Percentiles rank a stretch among this genome's conserved stretches.
These are phyloP conservation scores for Euthynnus affinis DNA, from an alignment of 2,797 vertebrate species.

Conservation along the genomic window DNA sequence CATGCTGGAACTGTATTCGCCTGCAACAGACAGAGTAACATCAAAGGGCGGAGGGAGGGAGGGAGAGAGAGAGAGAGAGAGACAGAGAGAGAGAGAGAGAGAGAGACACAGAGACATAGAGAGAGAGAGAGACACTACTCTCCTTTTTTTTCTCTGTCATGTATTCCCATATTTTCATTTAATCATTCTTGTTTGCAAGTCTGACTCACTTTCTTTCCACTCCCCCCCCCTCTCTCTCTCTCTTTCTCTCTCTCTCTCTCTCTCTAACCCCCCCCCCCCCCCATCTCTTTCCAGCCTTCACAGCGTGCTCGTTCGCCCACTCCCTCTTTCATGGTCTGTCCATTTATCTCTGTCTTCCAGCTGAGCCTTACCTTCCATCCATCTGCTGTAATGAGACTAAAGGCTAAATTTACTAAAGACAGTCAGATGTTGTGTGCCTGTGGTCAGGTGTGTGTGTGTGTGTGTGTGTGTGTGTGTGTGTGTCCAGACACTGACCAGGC, in stretches of 20 bases:
- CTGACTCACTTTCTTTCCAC: slow-evolving; percentile 42
- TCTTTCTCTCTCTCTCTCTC: background rate
- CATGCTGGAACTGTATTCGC: slow-evolving; percentile 40
- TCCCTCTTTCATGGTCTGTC: slow-evolving; percentile 19
- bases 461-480: slow-evolving; percentile 9
- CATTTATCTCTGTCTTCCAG: slow-evolving; percentile 26
- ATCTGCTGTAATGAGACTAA: slow-evolving; percentile 35
- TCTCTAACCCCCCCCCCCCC: background rate
- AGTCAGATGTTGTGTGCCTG: background rate
- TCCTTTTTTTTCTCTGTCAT: slow-evolving; percentile 5
- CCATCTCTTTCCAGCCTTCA: background rate
- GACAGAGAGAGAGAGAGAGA: background rate
- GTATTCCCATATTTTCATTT: slow-evolving; percentile 52
- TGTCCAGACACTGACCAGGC: background rate
- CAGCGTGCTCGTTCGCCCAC: slow-evolving; percentile 3
- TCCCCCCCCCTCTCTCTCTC: background rate
- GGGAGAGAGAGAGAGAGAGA: background rate
- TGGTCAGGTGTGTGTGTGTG: background rate
- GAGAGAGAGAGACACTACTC: background rate
- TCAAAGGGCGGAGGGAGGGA: slow-evolving; percentile 32
- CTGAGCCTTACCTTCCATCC: slow-evolving; percentile 23
- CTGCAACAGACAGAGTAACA: slow-evolving; percentile 23
- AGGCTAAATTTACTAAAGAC: slow-evolving; percentile 24
- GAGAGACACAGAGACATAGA: background rate
- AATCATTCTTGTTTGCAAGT: slow-evolving; percentile 55